Evolutionary conservation across 2,113 vertebrate genomes (phyloP).

Genomic region (Orthochromis malagaraziensis): DNA sequence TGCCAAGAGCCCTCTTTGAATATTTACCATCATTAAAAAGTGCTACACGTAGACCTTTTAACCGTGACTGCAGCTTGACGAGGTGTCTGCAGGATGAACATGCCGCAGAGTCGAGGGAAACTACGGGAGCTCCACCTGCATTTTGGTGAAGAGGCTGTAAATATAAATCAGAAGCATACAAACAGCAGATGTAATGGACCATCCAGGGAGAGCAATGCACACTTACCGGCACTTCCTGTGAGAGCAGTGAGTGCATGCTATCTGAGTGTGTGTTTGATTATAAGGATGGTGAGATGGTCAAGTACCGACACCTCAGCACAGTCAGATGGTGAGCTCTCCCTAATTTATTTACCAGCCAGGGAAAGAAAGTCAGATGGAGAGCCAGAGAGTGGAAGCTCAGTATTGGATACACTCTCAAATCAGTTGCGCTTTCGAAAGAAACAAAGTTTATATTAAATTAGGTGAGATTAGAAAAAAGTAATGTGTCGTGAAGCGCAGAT

Average conservation of each 20-base stretch:
- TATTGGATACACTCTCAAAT: not conserved
- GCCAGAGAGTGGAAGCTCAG: not conserved
- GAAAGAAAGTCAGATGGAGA: not conserved
- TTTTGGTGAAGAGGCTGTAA: not conserved
- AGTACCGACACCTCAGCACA: not conserved
- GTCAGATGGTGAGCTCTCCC: not conserved
- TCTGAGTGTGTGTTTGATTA: not conserved
- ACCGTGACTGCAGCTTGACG: not conserved
- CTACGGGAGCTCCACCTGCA: not conserved
- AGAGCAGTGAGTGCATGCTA: not conserved
- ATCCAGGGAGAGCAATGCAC: not conserved
- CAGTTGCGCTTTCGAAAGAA: not conserved
- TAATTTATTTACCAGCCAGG: not conserved
- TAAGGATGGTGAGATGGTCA: not conserved
- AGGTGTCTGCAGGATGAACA: not conserved
- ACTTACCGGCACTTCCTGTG: not conserved
- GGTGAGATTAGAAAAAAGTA: not conserved
- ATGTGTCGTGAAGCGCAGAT: not conserved
- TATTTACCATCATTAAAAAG: not conserved
- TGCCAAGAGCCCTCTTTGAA: not conserved
- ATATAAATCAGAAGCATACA: not conserved
- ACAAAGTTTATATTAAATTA: not conserved
- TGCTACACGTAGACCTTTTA: not conserved
- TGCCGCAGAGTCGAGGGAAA: not conserved
- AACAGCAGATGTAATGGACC: not conserved